Evolutionary conservation across 2,113 vertebrate genomes (phyloP), one percentile per base, ranked within the genome.

Genomic region (Pollimyrus isidori): DNA sequence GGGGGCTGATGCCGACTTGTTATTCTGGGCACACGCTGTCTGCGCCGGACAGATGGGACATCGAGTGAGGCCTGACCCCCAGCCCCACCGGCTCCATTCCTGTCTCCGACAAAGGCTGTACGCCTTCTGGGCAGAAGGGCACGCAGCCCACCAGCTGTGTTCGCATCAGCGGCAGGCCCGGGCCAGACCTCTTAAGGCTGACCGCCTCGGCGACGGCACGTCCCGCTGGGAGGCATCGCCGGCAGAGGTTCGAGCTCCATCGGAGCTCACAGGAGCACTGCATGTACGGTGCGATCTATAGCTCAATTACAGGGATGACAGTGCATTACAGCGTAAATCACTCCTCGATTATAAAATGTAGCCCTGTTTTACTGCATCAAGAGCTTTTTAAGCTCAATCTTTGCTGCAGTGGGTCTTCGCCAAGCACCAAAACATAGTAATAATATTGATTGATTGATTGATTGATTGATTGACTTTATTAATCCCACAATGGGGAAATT

Each of bases 1-100:
- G 89, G 89, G 91, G 92, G 90, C 92, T 91, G 93, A 93, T 94
- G 91, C 91, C 89, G 90, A 92, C 86, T 95, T 94, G 92, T 93
- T 92, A 94, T 94, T 91, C 91, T 85, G 85, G 89, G 89, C 91
- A 92, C 92, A 92, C 88, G 53, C 91, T 90, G 91, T 90, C 90
- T 91, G 91, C 3, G 45, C 88, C 82, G 92, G 93, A 94, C 95
- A 95, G 94, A 96, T 95, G 95, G 93, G 92, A 93, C 89, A 76
- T 46, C 52, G 86, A 84, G 90, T 88, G 88, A 90, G 92, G 93
- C 92, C 94, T 92, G 91, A 94, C 93, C 83, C 21, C 62, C 88
- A 90, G 90, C 91, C 89, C 91, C 90, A 92, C 88, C 89, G 11
- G 62, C 91, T 89, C 91, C 88, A 87, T 92, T 73, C 58, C 88